Evolutionary conservation across 2,888 invertebrate genomes (phyloP).

Genomic region (Trissolcus japonicus): DNA sequence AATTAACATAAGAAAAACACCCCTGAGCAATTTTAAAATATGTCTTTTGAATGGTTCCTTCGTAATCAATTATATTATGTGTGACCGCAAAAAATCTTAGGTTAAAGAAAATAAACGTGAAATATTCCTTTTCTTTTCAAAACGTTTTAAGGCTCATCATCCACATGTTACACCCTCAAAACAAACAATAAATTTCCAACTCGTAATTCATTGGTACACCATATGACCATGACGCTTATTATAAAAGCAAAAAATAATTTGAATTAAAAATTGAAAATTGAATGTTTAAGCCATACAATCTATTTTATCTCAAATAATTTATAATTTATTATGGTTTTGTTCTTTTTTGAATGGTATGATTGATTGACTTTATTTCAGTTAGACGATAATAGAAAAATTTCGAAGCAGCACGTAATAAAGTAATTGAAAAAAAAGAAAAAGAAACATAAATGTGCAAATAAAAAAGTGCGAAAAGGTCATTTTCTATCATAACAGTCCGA

Average conservation of each 20-base stretch:
- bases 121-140: conserved; percentile 8
- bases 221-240: too few species aligned
- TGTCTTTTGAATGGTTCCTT: neutral
- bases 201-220: too few species aligned
- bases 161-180: conserved; percentile 26
- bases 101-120: conserved; percentile 9
- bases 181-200: neutral
- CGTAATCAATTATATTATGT: neutral
- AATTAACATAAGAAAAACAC: too few species aligned
- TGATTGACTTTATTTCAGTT: neutral
- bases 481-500: conserved; percentile 46
- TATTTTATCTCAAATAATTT: neutral
- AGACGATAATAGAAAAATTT: neutral
- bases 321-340: neutral
- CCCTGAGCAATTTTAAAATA: neutral
- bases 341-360: too few species aligned
- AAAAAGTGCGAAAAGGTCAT: conserved; percentile 51
- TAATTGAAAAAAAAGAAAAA: conserved; percentile 4
- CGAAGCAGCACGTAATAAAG: neutral
- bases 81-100: neutral
- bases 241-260: too few species aligned
- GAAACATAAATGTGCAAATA: conserved; percentile 35
- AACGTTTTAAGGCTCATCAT: conserved; percentile 21
- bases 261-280: too few species aligned
- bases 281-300: neutral